These are phyloP conservation scores for Vespertilio murinus DNA, from an alignment of 2,797 vertebrate genomes.

Conservation along the genomic window DNA sequence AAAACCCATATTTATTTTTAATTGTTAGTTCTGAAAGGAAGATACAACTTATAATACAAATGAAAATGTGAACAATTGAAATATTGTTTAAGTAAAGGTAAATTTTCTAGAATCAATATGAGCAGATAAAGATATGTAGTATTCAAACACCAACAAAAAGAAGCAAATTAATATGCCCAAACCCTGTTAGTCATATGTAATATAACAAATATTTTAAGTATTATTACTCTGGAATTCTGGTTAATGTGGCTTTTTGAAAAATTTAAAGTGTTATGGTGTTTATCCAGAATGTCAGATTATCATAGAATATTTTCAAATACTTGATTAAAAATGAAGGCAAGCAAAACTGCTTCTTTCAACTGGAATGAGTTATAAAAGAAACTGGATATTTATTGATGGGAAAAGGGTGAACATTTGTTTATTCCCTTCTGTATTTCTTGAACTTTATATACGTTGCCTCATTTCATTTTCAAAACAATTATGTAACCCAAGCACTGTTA, in stretches of 20 bases:
- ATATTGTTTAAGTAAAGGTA: conserved; percentile 54
- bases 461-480: not conserved
- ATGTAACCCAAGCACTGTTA: not conserved
- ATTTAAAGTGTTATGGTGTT: not conserved
- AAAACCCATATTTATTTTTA: not conserved
- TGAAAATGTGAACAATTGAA: conserved; percentile 41
- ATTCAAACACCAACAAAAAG: not conserved
- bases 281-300: not conserved
- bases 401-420: not conserved
- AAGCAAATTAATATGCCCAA: not conserved
- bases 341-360: not conserved
- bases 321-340: not conserved
- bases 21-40: not conserved
- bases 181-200: not conserved
- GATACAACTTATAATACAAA: not conserved
- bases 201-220: not conserved
- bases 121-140: not conserved
- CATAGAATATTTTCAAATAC: not conserved
- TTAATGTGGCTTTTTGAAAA: not conserved
- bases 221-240: not conserved
- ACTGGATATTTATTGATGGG: not conserved
- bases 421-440: not conserved
- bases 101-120: conserved; percentile 33
- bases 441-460: not conserved
- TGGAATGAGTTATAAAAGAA: not conserved